Evolutionary conservation across 53 echinoderm and acorn worm species (phyloP).

Genomic region (Actinopyga echinites): DNA sequence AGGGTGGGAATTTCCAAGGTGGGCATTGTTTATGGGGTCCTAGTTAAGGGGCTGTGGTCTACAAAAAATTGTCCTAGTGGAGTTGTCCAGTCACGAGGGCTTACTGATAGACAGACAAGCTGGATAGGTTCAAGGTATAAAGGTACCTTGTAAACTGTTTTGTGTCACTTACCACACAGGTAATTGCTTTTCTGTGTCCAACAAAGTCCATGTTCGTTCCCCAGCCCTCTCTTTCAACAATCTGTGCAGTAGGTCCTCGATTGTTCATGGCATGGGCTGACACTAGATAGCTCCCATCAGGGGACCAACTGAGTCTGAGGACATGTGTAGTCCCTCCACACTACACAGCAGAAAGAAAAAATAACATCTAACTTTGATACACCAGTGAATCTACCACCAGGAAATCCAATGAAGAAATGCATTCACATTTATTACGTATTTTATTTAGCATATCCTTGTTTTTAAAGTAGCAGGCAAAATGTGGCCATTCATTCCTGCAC

Average conservation of each 20-base stretch:
- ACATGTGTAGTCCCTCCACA: slow-evolving; percentile 95
- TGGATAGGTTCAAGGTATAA: no score
- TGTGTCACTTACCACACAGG: slow-evolving; percentile 80
- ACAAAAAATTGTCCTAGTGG: no score
- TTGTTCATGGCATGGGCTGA: slow-evolving; percentile 98
- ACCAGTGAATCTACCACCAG: not conserved
- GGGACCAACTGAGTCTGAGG: slow-evolving; percentile 89
- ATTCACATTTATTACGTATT: no score
- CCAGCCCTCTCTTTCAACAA: slow-evolving; percentile 97
- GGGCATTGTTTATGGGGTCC: no score
- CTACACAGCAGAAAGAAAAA: slow-evolving; percentile 49
- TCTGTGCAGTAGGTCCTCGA: slow-evolving; percentile 93
- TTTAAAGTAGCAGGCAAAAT: no score
- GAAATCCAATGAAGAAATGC: not conserved
- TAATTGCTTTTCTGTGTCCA: slow-evolving; percentile 94
- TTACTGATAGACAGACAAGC: no score
- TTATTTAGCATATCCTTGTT: no score
- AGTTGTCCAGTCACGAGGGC: no score
- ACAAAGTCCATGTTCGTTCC: slow-evolving; percentile 97
- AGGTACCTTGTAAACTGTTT: no score
- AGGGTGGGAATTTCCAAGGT: no score
- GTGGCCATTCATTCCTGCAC: no score
- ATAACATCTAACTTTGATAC: not conserved
- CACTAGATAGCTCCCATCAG: slow-evolving; percentile 90
- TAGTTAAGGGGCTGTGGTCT: no score